A percentile compares a stretch with the other conserved stretches of the same genome.
These are phyloP conservation scores for Lates japonicus DNA, from an alignment of 2,797 vertebrate genomes.

Conservation along the genomic window DNA sequence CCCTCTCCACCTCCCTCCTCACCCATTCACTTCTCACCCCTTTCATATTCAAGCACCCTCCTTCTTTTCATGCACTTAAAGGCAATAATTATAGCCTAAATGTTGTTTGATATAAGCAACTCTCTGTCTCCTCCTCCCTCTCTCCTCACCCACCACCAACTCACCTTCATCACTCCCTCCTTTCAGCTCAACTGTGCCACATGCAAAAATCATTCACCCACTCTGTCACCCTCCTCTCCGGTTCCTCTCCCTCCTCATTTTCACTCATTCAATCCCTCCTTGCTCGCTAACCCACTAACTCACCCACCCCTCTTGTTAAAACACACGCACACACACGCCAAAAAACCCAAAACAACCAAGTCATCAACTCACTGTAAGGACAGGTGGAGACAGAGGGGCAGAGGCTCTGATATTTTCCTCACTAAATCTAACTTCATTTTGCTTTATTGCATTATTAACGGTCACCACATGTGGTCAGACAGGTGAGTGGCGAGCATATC, in stretches of 20 bases:
- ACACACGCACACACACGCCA: slow-evolving; percentile 12
- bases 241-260: slow-evolving; percentile 10
- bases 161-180: slow-evolving; percentile 42
- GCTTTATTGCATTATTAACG: neutral
- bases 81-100: slow-evolving; percentile 1
- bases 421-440: neutral
- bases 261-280: slow-evolving; percentile 35
- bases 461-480: too few species aligned
- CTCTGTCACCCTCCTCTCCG: slow-evolving; percentile 4
- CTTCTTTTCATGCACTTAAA: slow-evolving; percentile 24
- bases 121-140: slow-evolving; percentile 2
- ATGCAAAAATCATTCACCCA: slow-evolving; percentile 11
- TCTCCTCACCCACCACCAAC: neutral
- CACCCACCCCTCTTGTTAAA: slow-evolving; percentile 25
- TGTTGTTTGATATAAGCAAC: neutral
- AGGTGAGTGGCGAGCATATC: neutral
- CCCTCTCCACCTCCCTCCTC: neutral
- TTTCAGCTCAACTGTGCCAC: slow-evolving; percentile 18
- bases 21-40: slow-evolving; percentile 41
- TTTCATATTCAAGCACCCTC: neutral
- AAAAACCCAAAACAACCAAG: slow-evolving; percentile 11
- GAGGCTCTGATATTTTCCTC: neutral
- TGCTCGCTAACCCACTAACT: slow-evolving; percentile 38
- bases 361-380: slow-evolving; percentile 33
- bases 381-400: slow-evolving; percentile 39